Evolutionary conservation across 2,113 vertebrate genomes (phyloP).

Genomic region (Antechinus flavipes): DNA sequence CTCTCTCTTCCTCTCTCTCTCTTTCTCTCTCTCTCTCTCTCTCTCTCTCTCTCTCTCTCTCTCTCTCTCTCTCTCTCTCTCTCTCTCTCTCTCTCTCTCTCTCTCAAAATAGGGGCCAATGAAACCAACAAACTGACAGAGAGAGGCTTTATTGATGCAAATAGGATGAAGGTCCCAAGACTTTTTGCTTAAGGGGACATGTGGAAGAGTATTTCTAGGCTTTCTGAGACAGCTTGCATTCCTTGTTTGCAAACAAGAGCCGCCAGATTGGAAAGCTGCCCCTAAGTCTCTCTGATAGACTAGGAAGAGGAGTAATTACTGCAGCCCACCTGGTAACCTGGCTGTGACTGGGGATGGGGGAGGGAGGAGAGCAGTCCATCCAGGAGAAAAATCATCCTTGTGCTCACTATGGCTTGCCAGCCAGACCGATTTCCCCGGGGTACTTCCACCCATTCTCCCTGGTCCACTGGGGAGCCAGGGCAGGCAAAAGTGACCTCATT

Average conservation of each 20-base stretch:
- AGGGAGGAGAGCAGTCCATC: not conserved
- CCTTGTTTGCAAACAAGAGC: not conserved
- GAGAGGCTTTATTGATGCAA: not conserved
- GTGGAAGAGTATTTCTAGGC: not conserved
- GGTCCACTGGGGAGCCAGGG: not conserved
- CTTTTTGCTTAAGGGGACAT: not conserved
- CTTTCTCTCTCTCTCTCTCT: not conserved
- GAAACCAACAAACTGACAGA: not conserved
- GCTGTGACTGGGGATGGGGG: not conserved
- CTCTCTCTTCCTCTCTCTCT: too few relatives aligned
- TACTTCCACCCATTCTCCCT: not conserved
- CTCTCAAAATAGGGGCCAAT: not conserved
- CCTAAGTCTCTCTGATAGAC: not conserved
- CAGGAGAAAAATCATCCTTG: not conserved
- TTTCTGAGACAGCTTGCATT: not conserved
- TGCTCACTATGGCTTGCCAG: not conserved
- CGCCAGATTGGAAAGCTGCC: not conserved
- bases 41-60: not conserved
- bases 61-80: not conserved
- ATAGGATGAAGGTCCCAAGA: not conserved
- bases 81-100: not conserved
- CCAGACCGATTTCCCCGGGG: not conserved
- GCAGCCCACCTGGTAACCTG: not conserved
- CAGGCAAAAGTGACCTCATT: not conserved
- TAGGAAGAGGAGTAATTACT: not conserved